A percentile compares a stretch with the other conserved stretches of the same genome.
Conservation (phyloP, 2,797 vertebrate species). For the Silurus lanzhouensis region DNA sequence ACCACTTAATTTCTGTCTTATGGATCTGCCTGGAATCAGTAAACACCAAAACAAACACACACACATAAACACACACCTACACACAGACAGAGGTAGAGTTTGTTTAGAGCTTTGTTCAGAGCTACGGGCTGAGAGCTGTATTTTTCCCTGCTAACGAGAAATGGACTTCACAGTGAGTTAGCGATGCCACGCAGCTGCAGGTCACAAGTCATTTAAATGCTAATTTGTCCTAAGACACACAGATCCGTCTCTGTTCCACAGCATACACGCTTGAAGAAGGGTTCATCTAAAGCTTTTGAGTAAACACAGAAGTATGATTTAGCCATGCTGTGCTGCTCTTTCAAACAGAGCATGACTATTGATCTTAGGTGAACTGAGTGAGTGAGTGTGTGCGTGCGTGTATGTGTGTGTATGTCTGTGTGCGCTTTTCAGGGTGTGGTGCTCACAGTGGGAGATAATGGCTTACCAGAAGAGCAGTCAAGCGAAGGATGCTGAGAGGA, state of each 20-base stretch:
- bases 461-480: conserved; percentile 38
- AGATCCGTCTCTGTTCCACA: conserved; percentile 41
- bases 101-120: neutral
- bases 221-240: conserved; percentile 52
- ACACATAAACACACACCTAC: too few species aligned
- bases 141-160: conserved; percentile 28
- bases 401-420: conserved; percentile 23
- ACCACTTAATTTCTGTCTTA: neutral
- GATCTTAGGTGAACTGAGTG: conserved; percentile 24
- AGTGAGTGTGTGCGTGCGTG: conserved; percentile 8
- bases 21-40: neutral
- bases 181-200: conserved; percentile 25
- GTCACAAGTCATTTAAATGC: conserved; percentile 58
- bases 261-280: conserved; percentile 35
- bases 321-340: conserved; percentile 9
- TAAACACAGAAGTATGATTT: conserved; percentile 55
- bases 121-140: conserved; percentile 19
- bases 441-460: conserved; percentile 40
- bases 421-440: conserved; percentile 30
- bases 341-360: conserved; percentile 45
- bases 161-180: conserved; percentile 43
- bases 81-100: neutral
- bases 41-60: neutral
- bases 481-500: conserved; percentile 32
- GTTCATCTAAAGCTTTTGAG: conserved; percentile 45